Conservation (phyloP, 1,140 invertebrate species). For the Aricia agestis region DNA sequence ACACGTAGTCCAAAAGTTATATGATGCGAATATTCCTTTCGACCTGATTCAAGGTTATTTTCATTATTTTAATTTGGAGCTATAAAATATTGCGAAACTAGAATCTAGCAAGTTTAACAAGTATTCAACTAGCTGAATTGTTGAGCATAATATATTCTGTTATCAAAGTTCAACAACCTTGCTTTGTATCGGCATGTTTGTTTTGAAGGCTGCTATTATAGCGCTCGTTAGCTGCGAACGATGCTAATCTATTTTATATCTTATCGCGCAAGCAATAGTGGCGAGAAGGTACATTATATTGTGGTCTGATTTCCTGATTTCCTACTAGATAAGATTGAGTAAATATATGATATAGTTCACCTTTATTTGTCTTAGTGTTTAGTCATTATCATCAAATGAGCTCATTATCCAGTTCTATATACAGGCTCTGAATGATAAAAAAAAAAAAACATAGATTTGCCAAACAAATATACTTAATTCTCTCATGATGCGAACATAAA, state of each 20-base stretch:
- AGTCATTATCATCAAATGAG: background rate
- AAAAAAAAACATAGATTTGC: background rate
- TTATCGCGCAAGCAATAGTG: background rate
- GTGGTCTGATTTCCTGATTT: background rate
- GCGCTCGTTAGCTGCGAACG: background rate
- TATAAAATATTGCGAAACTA: background rate
- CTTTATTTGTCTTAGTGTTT: conserved; percentile 3
- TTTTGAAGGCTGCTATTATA: conserved; percentile 1
- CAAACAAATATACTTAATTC: background rate
- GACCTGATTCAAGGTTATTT: background rate
- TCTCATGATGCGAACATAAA: too few relatives aligned
- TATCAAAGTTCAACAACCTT: conserved; percentile 14
- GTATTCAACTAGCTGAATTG: background rate
- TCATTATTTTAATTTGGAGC: background rate
- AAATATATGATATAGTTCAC: background rate
- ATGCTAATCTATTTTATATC: background rate
- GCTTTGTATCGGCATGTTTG: background rate
- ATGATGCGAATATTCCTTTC: background rate
- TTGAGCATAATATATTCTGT: conserved; percentile 5
- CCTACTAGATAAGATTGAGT: background rate
- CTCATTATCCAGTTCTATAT: background rate
- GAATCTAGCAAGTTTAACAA: background rate
- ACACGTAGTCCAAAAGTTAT: too few relatives aligned
- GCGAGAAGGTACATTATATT: background rate
- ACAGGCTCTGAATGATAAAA: background rate